These are phyloP conservation scores for Corythaeola cristata DNA, from an alignment of 2,113 vertebrate species.

Conservation along the genomic window DNA sequence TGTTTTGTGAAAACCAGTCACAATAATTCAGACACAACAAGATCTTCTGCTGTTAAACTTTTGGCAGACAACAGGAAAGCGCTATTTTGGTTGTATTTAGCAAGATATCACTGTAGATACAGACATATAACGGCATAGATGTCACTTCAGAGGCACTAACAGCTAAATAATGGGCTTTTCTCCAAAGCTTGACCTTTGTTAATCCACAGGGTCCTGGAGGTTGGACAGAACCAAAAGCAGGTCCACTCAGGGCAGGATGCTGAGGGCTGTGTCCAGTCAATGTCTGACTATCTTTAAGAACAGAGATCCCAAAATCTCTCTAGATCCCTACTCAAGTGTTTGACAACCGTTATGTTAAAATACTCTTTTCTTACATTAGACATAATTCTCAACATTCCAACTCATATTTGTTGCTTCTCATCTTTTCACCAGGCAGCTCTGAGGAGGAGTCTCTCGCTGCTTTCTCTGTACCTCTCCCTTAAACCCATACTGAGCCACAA, in stretches of 20 bases:
- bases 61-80: background rate
- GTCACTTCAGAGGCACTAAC: background rate
- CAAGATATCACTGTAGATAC: background rate
- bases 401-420: background rate
- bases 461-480: background rate
- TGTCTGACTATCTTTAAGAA: background rate
- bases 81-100: background rate
- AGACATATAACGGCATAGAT: background rate
- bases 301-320: background rate
- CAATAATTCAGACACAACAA: background rate
- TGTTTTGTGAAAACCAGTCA: background rate
- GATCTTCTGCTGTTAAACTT: background rate
- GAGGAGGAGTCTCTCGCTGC: background rate
- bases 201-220: background rate
- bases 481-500: background rate
- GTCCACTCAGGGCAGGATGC: background rate
- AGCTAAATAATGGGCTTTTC: background rate
- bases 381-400: background rate
- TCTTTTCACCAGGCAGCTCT: background rate
- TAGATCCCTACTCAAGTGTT: background rate
- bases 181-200: background rate
- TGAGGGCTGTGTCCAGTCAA: background rate
- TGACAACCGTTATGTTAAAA: fast-evolving
- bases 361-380: background rate
- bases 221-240: background rate